A percentile compares a stretch with the other conserved stretches of the same genome.
These are phyloP conservation scores for Uromys caudimaculatus DNA, from an alignment of 2,797 vertebrate species.

Conservation along the genomic window DNA sequence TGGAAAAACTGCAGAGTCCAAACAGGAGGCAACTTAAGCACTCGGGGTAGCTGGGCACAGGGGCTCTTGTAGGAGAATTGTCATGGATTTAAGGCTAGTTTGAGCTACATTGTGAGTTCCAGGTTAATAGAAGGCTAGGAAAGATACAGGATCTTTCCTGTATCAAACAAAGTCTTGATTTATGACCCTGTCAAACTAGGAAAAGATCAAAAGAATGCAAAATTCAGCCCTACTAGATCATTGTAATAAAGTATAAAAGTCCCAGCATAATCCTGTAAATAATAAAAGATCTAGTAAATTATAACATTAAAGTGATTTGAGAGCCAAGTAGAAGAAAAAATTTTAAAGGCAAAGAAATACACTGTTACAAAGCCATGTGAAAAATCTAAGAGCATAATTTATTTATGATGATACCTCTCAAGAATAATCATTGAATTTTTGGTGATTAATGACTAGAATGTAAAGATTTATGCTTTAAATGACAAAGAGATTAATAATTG, in stretches of 20 bases:
- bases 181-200: background rate
- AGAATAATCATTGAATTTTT: constrained; percentile 19
- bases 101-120: background rate
- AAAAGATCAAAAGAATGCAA: background rate
- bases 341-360: background rate
- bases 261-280: background rate
- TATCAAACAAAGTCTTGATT: background rate
- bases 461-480: constrained; percentile 9
- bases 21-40: background rate
- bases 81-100: background rate
- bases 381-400: background rate
- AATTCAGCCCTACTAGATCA: background rate
- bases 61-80: background rate
- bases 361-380: background rate
- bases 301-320: background rate
- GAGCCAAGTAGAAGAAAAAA: background rate
- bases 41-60: background rate
- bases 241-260: background rate
- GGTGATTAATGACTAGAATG: constrained; percentile 11
- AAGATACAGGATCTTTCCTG: background rate
- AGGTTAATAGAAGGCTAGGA: background rate
- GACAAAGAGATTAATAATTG: background rate
- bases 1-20: background rate
- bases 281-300: background rate
- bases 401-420: constrained; percentile 4